Conservation (phyloP, 23 tunicate genomes). For the Halocynthia aurantium region DNA sequence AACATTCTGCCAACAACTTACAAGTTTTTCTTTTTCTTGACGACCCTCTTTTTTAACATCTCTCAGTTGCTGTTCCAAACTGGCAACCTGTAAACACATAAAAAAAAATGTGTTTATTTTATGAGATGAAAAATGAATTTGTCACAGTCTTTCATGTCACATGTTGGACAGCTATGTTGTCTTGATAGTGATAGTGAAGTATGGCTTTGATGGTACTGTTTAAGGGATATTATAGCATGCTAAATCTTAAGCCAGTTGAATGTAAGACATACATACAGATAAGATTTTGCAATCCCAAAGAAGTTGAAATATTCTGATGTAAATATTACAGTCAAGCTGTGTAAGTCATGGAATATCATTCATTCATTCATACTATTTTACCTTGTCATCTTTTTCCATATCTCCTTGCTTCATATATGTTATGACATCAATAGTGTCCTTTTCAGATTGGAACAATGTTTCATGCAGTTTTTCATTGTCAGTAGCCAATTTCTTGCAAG, state of each 20-base stretch:
- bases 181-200: no score
- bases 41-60: slow-evolving; percentile 67
- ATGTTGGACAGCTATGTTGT: no score
- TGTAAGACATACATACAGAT: no score
- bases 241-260: no score
- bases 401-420: slow-evolving; percentile 90
- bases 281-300: no score
- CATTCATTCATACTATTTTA: slow-evolving; percentile 5
- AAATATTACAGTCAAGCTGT: not conserved
- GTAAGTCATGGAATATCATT: not conserved
- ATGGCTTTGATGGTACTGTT: no score
- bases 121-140: no score
- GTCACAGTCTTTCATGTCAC: no score
- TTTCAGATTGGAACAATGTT: slow-evolving; percentile 87
- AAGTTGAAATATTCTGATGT: not conserved
- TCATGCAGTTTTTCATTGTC: slow-evolving; percentile 95
- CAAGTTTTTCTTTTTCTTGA: slow-evolving; percentile 65
- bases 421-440: slow-evolving; percentile 98
- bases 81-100: slow-evolving; percentile 10
- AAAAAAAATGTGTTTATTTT: not conserved
- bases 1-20: slow-evolving; percentile 16
- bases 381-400: slow-evolving; percentile 90
- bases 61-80: slow-evolving; percentile 70
- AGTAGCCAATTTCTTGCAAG: slow-evolving; percentile 67
- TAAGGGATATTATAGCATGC: not conserved